Base-by-base conservation (phyloP, 2,888 invertebrate genomes). In the Phorcus lineatus region DNA sequence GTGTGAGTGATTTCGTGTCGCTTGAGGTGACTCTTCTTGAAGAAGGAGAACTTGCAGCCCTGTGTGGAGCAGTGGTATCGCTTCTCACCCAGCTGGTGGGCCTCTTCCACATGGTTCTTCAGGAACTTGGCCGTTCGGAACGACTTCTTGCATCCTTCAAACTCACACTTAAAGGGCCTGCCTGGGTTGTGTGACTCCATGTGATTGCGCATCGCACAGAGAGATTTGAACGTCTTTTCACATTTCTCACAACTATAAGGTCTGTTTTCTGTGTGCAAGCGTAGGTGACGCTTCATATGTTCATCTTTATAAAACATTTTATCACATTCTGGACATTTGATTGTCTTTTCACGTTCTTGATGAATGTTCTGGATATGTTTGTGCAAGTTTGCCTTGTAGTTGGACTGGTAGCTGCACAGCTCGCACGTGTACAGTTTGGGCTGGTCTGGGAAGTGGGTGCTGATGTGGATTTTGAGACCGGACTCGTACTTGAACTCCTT, bases 401-500 rank as follows among this genome's bases (percentile, higher is more conserved):
- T 90, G 80, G 90, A 89, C 80, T 88, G 86, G 82, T 91, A 91
- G 76, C 86, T 85, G 85, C 91, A 91, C 82, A 88, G 87, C 36
- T 85, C 80, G 82, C 91, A 91, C 79, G 86, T 86, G 83, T 89
- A 90, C 55, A 85, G 86, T 86, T 91, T 91, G 31, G 91, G 90
- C 82, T 88, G 86, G 77, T 90, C 90, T 28, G 91, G 91, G 85
- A 89, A 89, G 84, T 90, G 91, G 22, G 90, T 88, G 78, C 88
- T 88, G 57, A 89, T 85, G 82, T 92, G 92, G 78, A 85, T 83
- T 75, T 88, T 88, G 47, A 92, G 81, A 54, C 90, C 89, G 70
- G 91, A 92, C 81, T 91, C 90, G 82, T 91, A 92, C 80, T 91
- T 91, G 86, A 91, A 92, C 80, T 90, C 90, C 81, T 91, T 91